Base-by-base conservation (phyloP, 2,888 invertebrate genomes). In the Epiblema foenella region DNA sequence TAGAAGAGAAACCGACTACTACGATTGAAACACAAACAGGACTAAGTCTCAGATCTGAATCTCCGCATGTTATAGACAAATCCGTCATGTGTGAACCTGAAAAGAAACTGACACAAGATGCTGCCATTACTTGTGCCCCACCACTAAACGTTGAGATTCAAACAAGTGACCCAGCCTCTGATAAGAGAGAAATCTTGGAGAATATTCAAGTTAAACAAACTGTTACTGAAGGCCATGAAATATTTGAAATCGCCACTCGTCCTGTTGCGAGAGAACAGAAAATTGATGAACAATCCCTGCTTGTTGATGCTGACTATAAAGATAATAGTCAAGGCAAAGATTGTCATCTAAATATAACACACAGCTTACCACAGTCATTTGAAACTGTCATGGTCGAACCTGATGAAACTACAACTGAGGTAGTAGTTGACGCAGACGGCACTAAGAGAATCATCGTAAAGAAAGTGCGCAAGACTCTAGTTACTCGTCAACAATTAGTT, bases 301-400 rank as follows among this genome's bases (percentile, higher is more conserved):
- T 95, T 39, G 95, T 97, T 10, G 96, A 97, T 83, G 97, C 97
- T 77, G 95, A 95, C 78, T 97, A 97, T 78, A 94, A 93, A 83
- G 94, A 94, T 68, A 89, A 90, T 66, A 89, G 93, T 46, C 80
- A 91, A 9, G 87, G 89, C 18, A 94, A 94, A 81, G 94, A 95
- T 66, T 95, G 96, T 0, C 95, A 96, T 79, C 84, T 97, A 17
- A 96, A 95, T 78, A 96, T 97, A 46, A 94, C 95, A 10, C 97
- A 96, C 81, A 95, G 95, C 63, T 89, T 95, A 39, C 96, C 97
- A 0, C 96, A 96, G 78, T 95, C 97, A 0, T 97, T 97, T 81
- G 97, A 97, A 87, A 97, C 97, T 0, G 94, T 97, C 5, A 95
- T 97, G 83, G 95, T 96, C 0, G 97, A 97, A 84, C 97, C 97